Evolutionary conservation across 2,888 invertebrate genomes (phyloP).

Genomic region (Chirona hameri): DNA sequence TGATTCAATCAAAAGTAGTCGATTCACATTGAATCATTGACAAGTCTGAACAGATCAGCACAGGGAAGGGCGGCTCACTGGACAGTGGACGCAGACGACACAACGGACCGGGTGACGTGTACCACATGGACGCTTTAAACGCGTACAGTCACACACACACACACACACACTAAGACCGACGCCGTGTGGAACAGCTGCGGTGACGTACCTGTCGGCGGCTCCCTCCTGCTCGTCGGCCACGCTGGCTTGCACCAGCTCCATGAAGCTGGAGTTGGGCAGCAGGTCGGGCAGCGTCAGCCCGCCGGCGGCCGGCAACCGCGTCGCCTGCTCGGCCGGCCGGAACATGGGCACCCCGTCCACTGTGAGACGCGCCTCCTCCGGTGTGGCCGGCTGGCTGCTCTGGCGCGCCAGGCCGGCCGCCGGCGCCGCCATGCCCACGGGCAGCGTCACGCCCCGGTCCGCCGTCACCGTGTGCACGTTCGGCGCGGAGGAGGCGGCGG

Average conservation of each 20-base stretch:
- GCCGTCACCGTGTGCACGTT: not conserved
- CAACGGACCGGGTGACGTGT: no score
- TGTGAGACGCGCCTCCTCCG: not conserved
- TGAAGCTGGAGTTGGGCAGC: conserved; percentile 5
- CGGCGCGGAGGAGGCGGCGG: not conserved
- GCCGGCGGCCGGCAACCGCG: not conserved
- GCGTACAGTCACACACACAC: no score
- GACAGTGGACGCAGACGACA: no score
- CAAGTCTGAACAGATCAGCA: no score
- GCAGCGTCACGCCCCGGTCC: not conserved
- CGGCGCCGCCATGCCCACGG: not conserved
- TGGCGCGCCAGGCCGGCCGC: not conserved
- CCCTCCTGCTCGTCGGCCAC: not conserved
- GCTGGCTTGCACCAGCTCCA: not conserved
- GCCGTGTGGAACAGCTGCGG: not conserved
- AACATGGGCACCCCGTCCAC: not conserved
- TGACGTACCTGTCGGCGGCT: not conserved
- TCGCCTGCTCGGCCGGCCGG: not conserved
- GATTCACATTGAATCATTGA: no score
- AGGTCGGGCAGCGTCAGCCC: conserved; percentile 4
- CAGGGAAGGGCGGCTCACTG: no score
- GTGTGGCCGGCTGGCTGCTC: not conserved
- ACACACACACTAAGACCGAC: not conserved
- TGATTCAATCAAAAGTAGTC: no score
- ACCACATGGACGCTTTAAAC: no score